Base-by-base conservation (phyloP, 2,113 vertebrate species). In the Aegotheles bennettii region DNA sequence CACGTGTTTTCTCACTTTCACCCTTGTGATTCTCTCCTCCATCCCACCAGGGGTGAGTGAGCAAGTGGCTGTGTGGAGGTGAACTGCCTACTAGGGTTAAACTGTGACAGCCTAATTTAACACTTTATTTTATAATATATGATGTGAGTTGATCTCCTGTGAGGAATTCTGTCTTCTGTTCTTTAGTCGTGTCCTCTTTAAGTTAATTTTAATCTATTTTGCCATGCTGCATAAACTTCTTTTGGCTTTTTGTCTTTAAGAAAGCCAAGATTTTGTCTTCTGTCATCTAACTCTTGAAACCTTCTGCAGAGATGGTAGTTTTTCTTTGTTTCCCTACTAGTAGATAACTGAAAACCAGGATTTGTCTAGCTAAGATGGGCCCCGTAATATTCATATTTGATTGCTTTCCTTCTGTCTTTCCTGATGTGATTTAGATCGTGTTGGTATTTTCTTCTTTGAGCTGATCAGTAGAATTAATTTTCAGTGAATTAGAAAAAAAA, bases 41-140 rank as follows among this genome's bases (percentile, higher is more conserved):
- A 10, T 76, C 38, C 16, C 5, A 12, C 11, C 7, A 4, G 7
- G 63, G 53, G 7, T 14, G 12, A 61, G 26, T 11, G 42, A 38
- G 19, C 0, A 1, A 60, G 57, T 0, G 2, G 16, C 24, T 75
- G 6, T 13, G 4, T 47, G 45, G 36, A 6, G 9, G 11, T 61
- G 10, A 25, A 5, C 11, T 79, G 36, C 28, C 1, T 4, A 5
- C 42, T 68, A 53, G 16, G 28, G 13, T 45, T 48, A 59, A 71
- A 50, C 12, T 2, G 1, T 3, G 7, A 7, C 47, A 85, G 29
- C 5, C 5, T 83, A 24, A 11, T 59, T 9, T 77, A 69, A 69
- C 3, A 16, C 28, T 10, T 6, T 8, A 31, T 50, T 84, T 90
- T 70, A 83, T 50, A 43, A 21, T 5, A 4, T 24, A 18, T 1